Percentiles rank a stretch among this genome's conserved stretches.
Evolutionary conservation across 2,113 vertebrate species (phyloP).

Genomic region (Struthidea cinerea): DNA sequence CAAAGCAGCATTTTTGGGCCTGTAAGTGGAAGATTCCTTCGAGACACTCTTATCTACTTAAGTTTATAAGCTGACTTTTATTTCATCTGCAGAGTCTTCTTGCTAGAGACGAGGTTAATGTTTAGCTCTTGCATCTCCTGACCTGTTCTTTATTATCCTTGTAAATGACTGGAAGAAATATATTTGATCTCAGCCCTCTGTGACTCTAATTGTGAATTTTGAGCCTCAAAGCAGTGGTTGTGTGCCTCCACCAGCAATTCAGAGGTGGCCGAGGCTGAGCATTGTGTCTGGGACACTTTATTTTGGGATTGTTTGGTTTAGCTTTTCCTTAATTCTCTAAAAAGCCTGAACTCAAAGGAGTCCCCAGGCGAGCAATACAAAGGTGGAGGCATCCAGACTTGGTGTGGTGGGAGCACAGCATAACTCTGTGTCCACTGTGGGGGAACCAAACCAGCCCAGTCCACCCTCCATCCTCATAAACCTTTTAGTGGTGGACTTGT

Average conservation of each 20-base stretch:
- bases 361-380: fast-evolving
- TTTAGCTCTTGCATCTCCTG: background rate
- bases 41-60: background rate
- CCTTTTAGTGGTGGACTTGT: background rate
- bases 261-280: background rate
- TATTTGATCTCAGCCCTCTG: background rate
- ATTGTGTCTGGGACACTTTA: background rate
- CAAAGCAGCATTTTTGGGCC: background rate
- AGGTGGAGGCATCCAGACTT: background rate
- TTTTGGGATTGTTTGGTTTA: background rate
- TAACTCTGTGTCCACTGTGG: background rate
- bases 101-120: background rate
- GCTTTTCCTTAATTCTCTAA: background rate
- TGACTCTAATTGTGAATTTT: background rate
- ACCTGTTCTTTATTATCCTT: slow-evolving; percentile 3
- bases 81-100: background rate
- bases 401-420: background rate
- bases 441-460: background rate
- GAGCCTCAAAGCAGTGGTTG: background rate
- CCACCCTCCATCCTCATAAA: background rate
- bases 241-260: background rate
- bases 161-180: background rate
- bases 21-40: background rate
- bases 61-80: slow-evolving; percentile 1
- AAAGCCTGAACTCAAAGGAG: background rate